phyloP scores from a whole-genome alignment of 2,888 invertebrate species.

The Cryptus viduatorius region DNA sequence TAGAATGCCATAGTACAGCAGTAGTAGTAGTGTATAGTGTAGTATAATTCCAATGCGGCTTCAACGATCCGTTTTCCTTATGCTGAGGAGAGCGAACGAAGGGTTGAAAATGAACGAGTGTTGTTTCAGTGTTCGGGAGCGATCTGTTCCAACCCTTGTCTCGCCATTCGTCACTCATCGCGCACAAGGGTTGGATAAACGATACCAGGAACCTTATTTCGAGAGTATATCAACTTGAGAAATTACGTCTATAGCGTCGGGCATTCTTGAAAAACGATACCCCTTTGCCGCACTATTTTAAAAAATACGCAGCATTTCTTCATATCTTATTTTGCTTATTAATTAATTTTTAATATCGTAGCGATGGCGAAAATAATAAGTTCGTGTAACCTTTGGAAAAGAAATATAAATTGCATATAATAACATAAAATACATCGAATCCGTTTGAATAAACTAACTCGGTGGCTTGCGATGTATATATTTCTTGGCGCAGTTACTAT shows the following conservation, averaged over 20 bases:
- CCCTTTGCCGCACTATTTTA: background rate
- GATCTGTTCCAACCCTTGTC: conserved; percentile 14
- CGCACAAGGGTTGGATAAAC: background rate
- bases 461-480: background rate
- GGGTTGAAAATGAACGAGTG: conserved; percentile 2
- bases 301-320: no score
- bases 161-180: conserved; percentile 31
- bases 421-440: no score
- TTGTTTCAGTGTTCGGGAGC: conserved; percentile 21
- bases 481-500: background rate
- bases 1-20: background rate
- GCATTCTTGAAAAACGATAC: background rate
- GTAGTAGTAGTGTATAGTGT: background rate
- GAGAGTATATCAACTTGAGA: background rate
- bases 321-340: no score
- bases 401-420: no score
- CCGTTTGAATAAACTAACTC: background rate
- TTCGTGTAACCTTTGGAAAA: no score
- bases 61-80: conserved; percentile 33
- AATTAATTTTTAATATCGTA: no score
- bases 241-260: background rate
- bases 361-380: no score
- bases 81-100: conserved; percentile 9
- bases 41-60: conserved; percentile 15
- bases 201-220: background rate